Evolutionary conservation across 2,113 vertebrate species (phyloP).

Genomic region (Rafetus swinhoei): DNA sequence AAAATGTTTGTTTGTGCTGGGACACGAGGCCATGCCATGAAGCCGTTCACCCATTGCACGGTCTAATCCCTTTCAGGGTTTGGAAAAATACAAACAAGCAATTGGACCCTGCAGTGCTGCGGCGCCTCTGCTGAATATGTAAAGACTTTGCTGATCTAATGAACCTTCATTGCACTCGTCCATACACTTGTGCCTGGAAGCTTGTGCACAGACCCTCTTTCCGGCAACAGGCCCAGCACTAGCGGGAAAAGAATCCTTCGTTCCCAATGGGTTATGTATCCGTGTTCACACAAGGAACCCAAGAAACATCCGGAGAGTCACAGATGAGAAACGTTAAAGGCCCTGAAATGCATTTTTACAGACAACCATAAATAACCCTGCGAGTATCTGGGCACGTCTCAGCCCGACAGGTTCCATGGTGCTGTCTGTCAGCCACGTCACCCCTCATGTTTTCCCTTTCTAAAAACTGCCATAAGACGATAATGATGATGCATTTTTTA

Average conservation of each 20-base stretch:
- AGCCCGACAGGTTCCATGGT: constrained; percentile 28
- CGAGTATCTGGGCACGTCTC: constrained; percentile 51
- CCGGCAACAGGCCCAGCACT: background rate
- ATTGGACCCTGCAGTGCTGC: constrained; percentile 25
- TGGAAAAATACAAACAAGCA: background rate
- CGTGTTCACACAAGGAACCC: background rate
- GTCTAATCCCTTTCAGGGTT: constrained; percentile 20
- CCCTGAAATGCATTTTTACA: constrained; percentile 56
- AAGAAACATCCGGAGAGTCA: constrained; percentile 10
- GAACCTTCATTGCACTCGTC: background rate
- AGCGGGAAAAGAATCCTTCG: background rate
- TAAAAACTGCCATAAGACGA: constrained; percentile 56
- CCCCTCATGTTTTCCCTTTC: constrained; percentile 46
- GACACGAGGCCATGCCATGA: constrained; percentile 23
- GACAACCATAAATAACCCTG: constrained; percentile 48
- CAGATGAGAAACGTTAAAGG: constrained; percentile 5
- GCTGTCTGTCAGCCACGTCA: constrained; percentile 20
- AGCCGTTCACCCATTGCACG: background rate
- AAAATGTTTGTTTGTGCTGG: background rate
- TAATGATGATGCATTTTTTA: background rate
- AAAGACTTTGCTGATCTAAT: constrained; percentile 41
- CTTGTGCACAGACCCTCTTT: constrained; percentile 11
- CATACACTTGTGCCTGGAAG: constrained; percentile 23
- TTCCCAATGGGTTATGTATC: background rate
- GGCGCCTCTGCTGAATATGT: constrained; percentile 52